A percentile compares a stretch with the other conserved stretches of the same genome.
Evolutionary conservation across 2,797 vertebrate species (phyloP).

Genomic region (Peromyscus eremicus): DNA sequence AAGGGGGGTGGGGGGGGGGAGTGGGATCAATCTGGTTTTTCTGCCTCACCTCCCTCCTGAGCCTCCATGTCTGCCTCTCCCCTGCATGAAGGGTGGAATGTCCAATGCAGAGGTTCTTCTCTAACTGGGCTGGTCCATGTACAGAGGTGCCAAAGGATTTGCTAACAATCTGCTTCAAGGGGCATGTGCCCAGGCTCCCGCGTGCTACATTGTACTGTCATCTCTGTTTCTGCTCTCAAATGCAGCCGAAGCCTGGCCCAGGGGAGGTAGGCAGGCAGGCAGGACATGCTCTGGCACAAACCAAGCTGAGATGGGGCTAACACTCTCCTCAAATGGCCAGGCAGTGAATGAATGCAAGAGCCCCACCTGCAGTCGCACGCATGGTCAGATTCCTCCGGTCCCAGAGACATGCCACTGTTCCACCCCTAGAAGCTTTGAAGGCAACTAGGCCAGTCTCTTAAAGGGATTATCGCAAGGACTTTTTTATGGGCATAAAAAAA

Average conservation of each 20-base stretch:
- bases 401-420: constrained; percentile 63
- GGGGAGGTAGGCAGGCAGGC: neutral
- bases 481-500: constrained; percentile 24
- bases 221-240: neutral
- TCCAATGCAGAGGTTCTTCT: constrained; percentile 66
- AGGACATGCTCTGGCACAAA: neutral
- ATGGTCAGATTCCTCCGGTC: constrained; percentile 67
- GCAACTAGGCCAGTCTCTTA: constrained; percentile 52
- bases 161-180: constrained; percentile 37
- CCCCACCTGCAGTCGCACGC: neutral
- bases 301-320: neutral
- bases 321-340: neutral
- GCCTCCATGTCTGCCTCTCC: constrained; percentile 76
- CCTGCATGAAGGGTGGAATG: constrained; percentile 70
- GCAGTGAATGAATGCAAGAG: constrained; percentile 54
- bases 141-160: constrained; percentile 75
- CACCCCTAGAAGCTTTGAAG: neutral
- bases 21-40: constrained; percentile 83
- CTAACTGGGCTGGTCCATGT: constrained; percentile 82
- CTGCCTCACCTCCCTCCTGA: constrained; percentile 83
- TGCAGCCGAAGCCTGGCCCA: neutral
- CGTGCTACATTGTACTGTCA: neutral
- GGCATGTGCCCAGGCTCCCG: neutral
- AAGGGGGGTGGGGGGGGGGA: constrained; percentile 53
- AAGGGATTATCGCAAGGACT: constrained; percentile 82